Conservation (phyloP, 2,113 vertebrate genomes). For the Cottus gobio region DNA sequence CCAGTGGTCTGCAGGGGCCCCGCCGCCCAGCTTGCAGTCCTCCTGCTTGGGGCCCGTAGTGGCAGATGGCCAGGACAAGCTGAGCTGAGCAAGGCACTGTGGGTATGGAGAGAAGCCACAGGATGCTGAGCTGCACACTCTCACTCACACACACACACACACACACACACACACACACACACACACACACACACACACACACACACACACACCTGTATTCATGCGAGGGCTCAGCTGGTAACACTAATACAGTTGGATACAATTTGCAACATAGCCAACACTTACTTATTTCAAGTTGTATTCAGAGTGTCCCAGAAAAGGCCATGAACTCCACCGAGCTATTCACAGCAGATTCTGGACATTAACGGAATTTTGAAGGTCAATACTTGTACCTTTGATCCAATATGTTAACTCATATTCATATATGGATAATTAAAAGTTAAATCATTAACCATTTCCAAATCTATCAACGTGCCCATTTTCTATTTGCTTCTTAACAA, state of each 20-base stretch:
- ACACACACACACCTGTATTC: slow-evolving; percentile 17
- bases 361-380: neutral
- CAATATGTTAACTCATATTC: too few species aligned
- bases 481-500: too few species aligned
- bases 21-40: slow-evolving; percentile 47
- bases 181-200: slow-evolving; percentile 28
- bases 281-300: too few species aligned
- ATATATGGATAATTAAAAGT: too few species aligned
- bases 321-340: too few species aligned
- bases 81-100: slow-evolving; percentile 61
- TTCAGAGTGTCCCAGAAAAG: too few species aligned
- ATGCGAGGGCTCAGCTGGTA: neutral
- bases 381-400: neutral
- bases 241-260: too few species aligned
- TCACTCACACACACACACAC: slow-evolving; percentile 18
- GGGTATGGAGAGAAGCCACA: slow-evolving; percentile 57
- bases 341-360: neutral
- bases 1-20: slow-evolving; percentile 39
- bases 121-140: slow-evolving; percentile 46
- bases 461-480: too few species aligned
- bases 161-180: slow-evolving; percentile 24
- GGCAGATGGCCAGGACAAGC: slow-evolving; percentile 79
- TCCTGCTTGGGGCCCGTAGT: slow-evolving; percentile 63
- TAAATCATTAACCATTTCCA: too few species aligned
- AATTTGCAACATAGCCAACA: too few species aligned